Evolutionary conservation across 2,797 vertebrate species (phyloP), one percentile per base, ranked within the genome.

Genomic region (Lacerta agilis): DNA sequence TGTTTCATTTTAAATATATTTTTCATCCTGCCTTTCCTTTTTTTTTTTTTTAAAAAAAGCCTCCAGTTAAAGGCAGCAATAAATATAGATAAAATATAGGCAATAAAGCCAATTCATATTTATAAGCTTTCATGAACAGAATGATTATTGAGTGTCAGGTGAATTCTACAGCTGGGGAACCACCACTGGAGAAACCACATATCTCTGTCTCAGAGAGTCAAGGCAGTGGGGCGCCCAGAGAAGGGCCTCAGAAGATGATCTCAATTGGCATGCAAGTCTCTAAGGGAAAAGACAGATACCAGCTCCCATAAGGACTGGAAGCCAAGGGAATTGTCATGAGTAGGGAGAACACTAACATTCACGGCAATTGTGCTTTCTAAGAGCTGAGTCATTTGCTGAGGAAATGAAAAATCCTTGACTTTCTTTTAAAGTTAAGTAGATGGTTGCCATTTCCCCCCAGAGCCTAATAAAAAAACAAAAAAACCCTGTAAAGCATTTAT

Each of bases 381-480:
- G 66, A 93, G 88, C 90, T 92, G 91, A 95, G 90, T 94, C 93
- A 95, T 88, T 94, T 89, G 83, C 82, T 92, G 79, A 89, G 67
- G 87, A 93, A 91, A 83, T 90, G 15, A 20, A 77, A 29, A 88
- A 82, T 66, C 17, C 79, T 87, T 94, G 90, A 93, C 69, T 88
- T 94, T 91, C 94, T 80, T 79, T 79, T 79, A 67, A 89, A 76
- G 38, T 45, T 83, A 67, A 69, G 27, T 71, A 93, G 83, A 90
- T 71, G 49, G 64, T 41, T 91, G 86, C 69, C 91, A 91, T 87
- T 88, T 81, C 90, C 93, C 93, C 95, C 91, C 92, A 93, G 86
- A 76, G 89, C 87, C 79, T 92, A 78, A 38, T 18, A 17, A 67
- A 29, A 92, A 73, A 73, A 18, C 72, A 93, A 90, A 90, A 90